Evolutionary conservation across 2,888 invertebrate genomes (phyloP).

Genomic region (Hetaerina titia): DNA sequence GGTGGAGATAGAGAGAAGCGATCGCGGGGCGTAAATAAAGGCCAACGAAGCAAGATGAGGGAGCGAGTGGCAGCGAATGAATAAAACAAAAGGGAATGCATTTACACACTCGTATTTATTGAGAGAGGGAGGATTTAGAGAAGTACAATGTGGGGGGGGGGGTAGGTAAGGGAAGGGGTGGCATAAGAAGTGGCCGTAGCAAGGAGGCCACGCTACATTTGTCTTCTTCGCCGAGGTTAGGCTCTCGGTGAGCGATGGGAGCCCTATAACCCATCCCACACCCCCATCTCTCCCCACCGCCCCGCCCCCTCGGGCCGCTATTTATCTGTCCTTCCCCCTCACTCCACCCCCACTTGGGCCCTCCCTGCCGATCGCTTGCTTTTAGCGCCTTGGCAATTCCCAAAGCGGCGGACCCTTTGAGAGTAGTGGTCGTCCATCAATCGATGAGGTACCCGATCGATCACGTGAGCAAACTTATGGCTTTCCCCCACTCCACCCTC

Average conservation of each 20-base stretch:
- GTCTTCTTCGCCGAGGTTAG: conserved; percentile 4
- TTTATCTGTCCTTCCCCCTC: not conserved
- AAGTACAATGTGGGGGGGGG: too few relatives aligned
- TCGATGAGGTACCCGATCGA: not conserved
- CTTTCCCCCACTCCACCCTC: not conserved
- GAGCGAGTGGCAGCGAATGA: not conserved
- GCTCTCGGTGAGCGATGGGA: not conserved
- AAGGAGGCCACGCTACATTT: not conserved
- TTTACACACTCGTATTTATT: conserved; percentile 39
- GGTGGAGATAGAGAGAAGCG: too few relatives aligned
- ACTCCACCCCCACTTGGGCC: not conserved
- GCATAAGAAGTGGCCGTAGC: not conserved
- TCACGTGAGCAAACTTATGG: not conserved
- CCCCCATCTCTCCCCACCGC: not conserved
- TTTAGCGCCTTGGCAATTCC: not conserved
- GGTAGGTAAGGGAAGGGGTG: not conserved
- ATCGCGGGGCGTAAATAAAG: not conserved
- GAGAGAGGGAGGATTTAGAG: not conserved
- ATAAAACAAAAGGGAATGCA: conserved; percentile 20
- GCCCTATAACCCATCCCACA: not conserved
- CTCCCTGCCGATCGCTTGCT: not conserved
- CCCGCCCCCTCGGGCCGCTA: not conserved
- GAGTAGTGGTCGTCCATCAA: not conserved
- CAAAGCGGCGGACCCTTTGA: not conserved
- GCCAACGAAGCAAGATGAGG: conserved; percentile 1